Evolutionary conservation across 1,140 invertebrate genomes (phyloP), one percentile per base, ranked within the genome.

Genomic region (Temnothorax longispinosus): DNA sequence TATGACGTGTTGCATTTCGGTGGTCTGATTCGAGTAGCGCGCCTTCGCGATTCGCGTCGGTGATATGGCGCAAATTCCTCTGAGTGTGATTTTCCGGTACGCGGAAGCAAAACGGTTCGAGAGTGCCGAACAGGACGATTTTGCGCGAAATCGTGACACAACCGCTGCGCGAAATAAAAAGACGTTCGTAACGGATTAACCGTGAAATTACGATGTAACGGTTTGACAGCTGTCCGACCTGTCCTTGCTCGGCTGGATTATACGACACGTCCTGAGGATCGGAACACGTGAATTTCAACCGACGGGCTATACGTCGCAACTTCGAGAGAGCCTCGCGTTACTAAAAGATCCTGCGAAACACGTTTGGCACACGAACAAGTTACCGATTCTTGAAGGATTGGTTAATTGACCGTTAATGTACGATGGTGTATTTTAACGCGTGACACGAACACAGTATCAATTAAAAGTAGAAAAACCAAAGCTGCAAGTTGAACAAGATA

Each of bases 141-240:
- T 87, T 75, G 62, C n/a, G 50, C 65, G 56, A 44, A 58, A 38
- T 27, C 60, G 76, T 52, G 41, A 35, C 62, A 88, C 62, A 88
- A 86, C 56, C 52, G 71, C 50, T 18, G 18, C 1, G 10, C 11
- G 67, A 50, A 81, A 69, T 56, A 86, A 81, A 81, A 81, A 71
- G 47, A 85, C 44, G 13, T 21, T 71, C 67, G 74, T 76, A 84
- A 84, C 80, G 64, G 84, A 90, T 90, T 90, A 88, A 35, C 81
- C 85, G 27, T 78, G 84, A 92, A 89, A 90, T 89, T 86, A 84
- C 89, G 78, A 90, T 90, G 75, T 85, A 88, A 87, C 84, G 89
- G 88, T 90, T 81, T 90, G 89, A 90, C 91, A 92, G 87, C 81
- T 91, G 87, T 84, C 86, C 74, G 67, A 78, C 84, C 84, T 85